These are phyloP conservation scores for Perodicticus potto DNA, from an alignment of 2,797 vertebrate species.

Conservation along the genomic window DNA sequence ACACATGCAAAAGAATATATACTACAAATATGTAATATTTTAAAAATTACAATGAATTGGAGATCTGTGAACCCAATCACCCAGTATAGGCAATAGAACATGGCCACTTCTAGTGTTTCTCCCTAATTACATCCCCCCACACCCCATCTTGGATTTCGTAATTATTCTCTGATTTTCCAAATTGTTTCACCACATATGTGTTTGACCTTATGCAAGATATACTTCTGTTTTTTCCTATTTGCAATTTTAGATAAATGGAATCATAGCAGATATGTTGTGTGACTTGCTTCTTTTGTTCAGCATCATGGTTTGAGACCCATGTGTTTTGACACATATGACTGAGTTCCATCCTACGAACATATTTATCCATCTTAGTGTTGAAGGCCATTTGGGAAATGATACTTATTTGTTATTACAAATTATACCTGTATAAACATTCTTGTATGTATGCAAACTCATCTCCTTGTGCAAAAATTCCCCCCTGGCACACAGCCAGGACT, in stretches of 20 bases:
- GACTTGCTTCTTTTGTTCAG: background rate
- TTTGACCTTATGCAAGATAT: background rate
- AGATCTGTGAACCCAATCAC: too few species aligned
- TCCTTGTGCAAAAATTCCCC: background rate
- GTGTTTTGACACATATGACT: background rate
- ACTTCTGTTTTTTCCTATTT: background rate
- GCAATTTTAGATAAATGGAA: background rate
- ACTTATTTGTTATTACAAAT: background rate
- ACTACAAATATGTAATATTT: too few species aligned
- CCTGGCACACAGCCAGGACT: background rate
- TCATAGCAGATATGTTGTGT: background rate
- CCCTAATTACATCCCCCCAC: too few species aligned
- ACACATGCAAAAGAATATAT: too few species aligned
- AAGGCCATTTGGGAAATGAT: background rate
- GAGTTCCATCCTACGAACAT: conserved; percentile 4
- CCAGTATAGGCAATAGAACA: too few species aligned
- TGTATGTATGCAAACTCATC: background rate
- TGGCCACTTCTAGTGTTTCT: too few species aligned
- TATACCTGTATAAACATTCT: background rate
- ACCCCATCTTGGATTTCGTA: too few species aligned
- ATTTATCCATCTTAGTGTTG: background rate
- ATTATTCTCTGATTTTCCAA: background rate
- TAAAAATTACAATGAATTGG: too few species aligned
- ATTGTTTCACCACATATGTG: background rate
- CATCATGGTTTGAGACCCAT: conserved; percentile 6